phyloP scores from a whole-genome alignment of 2,797 vertebrate genomes.

The Periparus ater region DNA sequence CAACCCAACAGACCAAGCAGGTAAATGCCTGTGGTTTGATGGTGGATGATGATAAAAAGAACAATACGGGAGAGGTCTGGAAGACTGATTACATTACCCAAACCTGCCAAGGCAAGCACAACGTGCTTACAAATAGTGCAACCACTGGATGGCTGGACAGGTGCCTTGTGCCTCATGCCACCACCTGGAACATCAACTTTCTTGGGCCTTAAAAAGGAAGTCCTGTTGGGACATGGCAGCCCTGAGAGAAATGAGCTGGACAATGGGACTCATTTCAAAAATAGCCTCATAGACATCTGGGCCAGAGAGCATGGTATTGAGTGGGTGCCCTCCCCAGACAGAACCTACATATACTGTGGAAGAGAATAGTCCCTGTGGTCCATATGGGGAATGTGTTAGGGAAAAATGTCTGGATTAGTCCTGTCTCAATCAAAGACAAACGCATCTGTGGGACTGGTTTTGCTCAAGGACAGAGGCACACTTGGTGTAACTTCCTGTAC shows the following conservation, averaged over 20 bases:
- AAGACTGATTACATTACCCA: too few relatives aligned
- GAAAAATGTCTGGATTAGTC: background rate
- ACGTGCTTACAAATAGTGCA: too few relatives aligned
- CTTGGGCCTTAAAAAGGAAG: background rate
- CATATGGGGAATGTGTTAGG: background rate
- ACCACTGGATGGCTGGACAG: background rate
- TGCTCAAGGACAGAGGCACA: background rate
- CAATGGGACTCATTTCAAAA: background rate
- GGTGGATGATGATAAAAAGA: too few relatives aligned
- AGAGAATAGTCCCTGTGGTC: too few relatives aligned
- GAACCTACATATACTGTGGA: background rate
- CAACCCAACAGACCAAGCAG: background rate
- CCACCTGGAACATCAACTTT: background rate
- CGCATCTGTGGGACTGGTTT: background rate
- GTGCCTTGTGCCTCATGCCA: background rate
- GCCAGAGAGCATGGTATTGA: fast-evolving
- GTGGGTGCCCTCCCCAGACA: background rate
- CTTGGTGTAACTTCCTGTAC: background rate
- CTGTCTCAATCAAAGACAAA: background rate
- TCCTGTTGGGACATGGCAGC: background rate
- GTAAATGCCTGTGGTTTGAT: background rate
- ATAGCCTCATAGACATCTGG: background rate
- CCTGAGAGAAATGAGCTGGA: background rate
- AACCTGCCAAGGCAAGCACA: background rate
- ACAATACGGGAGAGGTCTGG: background rate